Percentiles rank a stretch among this genome's conserved stretches.
These are phyloP conservation scores for Idaea dimidiata DNA, from an alignment of 2,888 invertebrate genomes.

Conservation along the genomic window DNA sequence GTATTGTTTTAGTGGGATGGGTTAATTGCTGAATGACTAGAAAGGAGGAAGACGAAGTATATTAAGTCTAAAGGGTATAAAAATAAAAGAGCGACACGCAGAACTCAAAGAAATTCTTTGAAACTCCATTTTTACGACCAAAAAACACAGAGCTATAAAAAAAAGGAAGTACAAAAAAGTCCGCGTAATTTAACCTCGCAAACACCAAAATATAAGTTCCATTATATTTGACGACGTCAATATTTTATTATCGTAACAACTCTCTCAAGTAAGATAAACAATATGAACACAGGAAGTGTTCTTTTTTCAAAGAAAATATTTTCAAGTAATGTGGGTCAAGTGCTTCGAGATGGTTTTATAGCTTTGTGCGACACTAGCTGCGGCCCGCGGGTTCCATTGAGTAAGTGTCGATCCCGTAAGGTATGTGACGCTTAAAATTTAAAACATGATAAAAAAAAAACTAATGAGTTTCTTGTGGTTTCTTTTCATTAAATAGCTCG, in stretches of 20 bases:
- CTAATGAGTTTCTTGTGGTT: too few species aligned
- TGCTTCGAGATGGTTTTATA: constrained; percentile 10
- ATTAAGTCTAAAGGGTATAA: too few species aligned
- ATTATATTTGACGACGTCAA: neutral
- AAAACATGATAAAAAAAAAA: too few species aligned
- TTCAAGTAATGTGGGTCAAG: constrained; percentile 5
- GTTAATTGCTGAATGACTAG: too few species aligned
- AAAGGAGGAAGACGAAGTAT: too few species aligned
- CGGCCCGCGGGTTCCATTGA: too few species aligned
- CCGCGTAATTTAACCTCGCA: neutral
- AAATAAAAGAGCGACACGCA: neutral
- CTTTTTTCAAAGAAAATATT: constrained; percentile 6
- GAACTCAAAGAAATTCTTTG: neutral
- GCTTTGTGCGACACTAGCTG: neutral
- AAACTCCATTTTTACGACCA: neutral
- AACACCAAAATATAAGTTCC: neutral
- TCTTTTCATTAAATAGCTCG: too few species aligned
- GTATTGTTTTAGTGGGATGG: too few species aligned
- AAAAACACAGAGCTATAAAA: constrained; percentile 1
- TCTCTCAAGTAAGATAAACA: neutral
- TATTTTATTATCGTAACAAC: constrained; percentile 1
- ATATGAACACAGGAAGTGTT: constrained; percentile 4
- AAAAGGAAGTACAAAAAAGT: constrained; percentile 2
- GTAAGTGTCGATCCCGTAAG: too few species aligned
- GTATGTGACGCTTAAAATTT: too few species aligned